Evolutionary conservation across 92 coral and sea anemone species (phyloP).

Genomic region (Bergia sp.): DNA sequence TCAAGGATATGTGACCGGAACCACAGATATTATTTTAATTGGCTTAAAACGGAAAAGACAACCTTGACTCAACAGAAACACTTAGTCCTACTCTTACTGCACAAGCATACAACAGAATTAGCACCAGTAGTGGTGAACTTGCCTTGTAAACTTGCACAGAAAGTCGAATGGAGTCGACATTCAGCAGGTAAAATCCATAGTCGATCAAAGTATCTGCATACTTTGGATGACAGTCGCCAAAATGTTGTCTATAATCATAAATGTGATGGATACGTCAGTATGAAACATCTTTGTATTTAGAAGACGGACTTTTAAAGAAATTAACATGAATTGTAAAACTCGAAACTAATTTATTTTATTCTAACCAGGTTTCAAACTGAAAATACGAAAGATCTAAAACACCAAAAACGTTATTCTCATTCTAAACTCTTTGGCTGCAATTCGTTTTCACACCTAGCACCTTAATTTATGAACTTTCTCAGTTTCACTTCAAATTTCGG

Average conservation of each 20-base stretch:
- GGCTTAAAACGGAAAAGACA: too few relatives aligned
- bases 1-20: too few relatives aligned
- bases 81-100: background rate
- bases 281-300: background rate
- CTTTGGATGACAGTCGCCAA: slow-evolving; percentile 92
- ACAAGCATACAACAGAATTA: background rate
- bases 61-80: background rate
- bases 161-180: slow-evolving; percentile 91
- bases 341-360: background rate
- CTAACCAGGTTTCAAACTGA: background rate
- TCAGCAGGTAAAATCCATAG: slow-evolving; percentile 91
- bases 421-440: too few relatives aligned
- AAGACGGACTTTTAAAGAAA: background rate
- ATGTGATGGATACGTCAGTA: background rate
- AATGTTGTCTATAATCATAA: slow-evolving; percentile 69
- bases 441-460: too few relatives aligned
- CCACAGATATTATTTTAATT: too few relatives aligned
- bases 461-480: too few relatives aligned
- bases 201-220: slow-evolving; percentile 92
- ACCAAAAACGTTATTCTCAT: background rate
- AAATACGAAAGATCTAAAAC: background rate
- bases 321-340: background rate
- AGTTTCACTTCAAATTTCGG: too few relatives aligned
- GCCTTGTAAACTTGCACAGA: slow-evolving; percentile 95
- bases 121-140: background rate